Conservation (phyloP, 64 coral and sea anemone genomes). For the Anthopleura sola region DNA sequence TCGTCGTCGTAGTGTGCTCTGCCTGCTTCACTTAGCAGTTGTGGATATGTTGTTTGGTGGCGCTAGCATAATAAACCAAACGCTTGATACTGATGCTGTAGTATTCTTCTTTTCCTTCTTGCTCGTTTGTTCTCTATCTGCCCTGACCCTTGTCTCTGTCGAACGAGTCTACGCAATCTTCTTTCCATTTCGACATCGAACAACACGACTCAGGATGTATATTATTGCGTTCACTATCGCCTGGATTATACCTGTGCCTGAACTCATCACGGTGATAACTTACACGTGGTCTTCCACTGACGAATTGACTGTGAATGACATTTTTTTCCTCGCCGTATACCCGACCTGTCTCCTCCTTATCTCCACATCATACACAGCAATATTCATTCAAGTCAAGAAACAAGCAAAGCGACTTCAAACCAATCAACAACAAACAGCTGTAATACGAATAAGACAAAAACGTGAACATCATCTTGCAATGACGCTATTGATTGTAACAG, state of each 20-base stretch:
- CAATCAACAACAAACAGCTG: background rate
- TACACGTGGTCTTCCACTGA: background rate
- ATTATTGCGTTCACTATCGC: background rate
- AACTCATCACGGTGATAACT: too few relatives aligned
- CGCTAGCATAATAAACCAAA: too few relatives aligned
- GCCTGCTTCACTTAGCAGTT: too few relatives aligned
- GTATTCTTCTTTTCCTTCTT: too few relatives aligned
- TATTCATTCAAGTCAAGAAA: background rate
- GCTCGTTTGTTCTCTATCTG: too few relatives aligned
- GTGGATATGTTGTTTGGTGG: too few relatives aligned
- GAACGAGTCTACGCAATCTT: too few relatives aligned
- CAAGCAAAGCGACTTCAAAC: background rate
- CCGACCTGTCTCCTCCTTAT: background rate
- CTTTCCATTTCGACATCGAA: background rate
- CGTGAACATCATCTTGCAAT: background rate
- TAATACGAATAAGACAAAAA: background rate
- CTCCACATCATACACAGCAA: background rate
- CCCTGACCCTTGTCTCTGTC: too few relatives aligned
- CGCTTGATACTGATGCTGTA: too few relatives aligned
- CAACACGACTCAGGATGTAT: background rate
- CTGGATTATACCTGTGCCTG: background rate
- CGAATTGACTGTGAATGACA: background rate
- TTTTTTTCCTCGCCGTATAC: background rate
- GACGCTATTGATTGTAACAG: background rate
- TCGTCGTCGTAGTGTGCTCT: too few relatives aligned